Conservation (phyloP, 2,113 vertebrate genomes). For the Trogon melanurus region DNA sequence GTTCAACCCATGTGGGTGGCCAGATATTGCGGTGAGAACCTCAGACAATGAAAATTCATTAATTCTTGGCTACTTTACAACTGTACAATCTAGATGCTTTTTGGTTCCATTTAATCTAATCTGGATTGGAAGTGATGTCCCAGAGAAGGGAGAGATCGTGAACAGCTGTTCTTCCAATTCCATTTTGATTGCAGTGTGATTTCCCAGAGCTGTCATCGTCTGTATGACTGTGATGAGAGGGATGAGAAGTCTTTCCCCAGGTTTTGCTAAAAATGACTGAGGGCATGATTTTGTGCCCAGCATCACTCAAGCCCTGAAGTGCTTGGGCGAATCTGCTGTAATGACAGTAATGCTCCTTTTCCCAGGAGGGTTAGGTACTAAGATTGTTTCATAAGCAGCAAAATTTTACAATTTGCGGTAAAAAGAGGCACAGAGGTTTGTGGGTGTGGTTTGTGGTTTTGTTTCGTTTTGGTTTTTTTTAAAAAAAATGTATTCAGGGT, state of each 20-base stretch:
- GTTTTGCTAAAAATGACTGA: neutral
- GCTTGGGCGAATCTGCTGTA: neutral
- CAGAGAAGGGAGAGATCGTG: fast-evolving
- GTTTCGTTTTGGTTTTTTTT: no score
- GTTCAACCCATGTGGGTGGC: fast-evolving
- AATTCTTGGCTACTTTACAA: neutral
- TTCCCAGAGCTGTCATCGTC: neutral
- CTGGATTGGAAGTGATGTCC: neutral
- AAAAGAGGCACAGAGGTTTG: neutral
- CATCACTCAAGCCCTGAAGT: neutral
- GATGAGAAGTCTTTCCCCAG: neutral
- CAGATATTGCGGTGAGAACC: neutral
- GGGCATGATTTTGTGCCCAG: neutral
- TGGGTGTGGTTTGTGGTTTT: neutral
- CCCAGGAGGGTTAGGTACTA: neutral
- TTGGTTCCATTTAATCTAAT: neutral
- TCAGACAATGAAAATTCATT: neutral
- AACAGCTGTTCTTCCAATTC: neutral
- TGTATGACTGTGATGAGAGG: neutral
- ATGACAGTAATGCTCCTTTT: neutral
- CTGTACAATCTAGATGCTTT: neutral
- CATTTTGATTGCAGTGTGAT: fast-evolving
- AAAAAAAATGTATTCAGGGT: neutral
- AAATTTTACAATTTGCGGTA: neutral
- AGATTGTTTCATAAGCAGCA: neutral